Percentiles rank a stretch among this genome's conserved stretches.
Conservation (phyloP, 1,140 invertebrate species). For the Magallana angulata region DNA sequence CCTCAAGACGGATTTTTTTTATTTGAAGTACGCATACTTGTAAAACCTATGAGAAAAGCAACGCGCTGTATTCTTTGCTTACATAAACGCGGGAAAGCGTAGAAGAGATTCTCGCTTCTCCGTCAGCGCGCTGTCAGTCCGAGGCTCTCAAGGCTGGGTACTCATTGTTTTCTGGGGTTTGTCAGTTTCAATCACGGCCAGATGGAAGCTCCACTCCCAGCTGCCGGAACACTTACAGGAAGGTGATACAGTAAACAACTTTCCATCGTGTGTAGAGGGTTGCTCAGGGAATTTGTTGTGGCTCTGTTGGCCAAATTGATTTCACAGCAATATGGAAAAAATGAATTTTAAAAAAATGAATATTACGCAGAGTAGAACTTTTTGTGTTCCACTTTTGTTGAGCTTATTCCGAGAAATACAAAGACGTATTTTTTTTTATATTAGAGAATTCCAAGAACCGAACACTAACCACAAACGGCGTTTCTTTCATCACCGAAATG, state of each 20-base stretch:
- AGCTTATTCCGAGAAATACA: too few relatives aligned
- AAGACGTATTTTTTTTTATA: too few relatives aligned
- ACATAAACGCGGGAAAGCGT: not conserved
- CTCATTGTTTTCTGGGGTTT: slow-evolving; percentile 13
- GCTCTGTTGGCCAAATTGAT: too few relatives aligned
- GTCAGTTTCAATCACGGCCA: slow-evolving; percentile 27
- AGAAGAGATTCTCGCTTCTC: not conserved
- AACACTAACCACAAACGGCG: too few relatives aligned
- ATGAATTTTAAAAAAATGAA: too few relatives aligned
- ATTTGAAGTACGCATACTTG: slow-evolving; percentile 19
- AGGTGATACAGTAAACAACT: slow-evolving; percentile 23
- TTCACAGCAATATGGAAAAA: too few relatives aligned
- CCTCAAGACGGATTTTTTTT: not conserved
- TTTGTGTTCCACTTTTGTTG: too few relatives aligned
- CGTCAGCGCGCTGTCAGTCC: slow-evolving; percentile 18
- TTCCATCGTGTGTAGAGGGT: not conserved
- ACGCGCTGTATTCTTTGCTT: slow-evolving; percentile 14
- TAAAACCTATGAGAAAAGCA: slow-evolving; percentile 34
- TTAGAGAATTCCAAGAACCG: too few relatives aligned
- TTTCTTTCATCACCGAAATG: too few relatives aligned
- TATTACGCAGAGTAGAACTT: too few relatives aligned
- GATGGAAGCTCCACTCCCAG: not conserved
- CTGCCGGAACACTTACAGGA: not conserved
- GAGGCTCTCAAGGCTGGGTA: not conserved
- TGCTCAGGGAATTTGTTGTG: too few relatives aligned